Evolutionary conservation across 2,797 vertebrate genomes (phyloP), one percentile per base, ranked within the genome.

Genomic region (Sebastes matsubarae): DNA sequence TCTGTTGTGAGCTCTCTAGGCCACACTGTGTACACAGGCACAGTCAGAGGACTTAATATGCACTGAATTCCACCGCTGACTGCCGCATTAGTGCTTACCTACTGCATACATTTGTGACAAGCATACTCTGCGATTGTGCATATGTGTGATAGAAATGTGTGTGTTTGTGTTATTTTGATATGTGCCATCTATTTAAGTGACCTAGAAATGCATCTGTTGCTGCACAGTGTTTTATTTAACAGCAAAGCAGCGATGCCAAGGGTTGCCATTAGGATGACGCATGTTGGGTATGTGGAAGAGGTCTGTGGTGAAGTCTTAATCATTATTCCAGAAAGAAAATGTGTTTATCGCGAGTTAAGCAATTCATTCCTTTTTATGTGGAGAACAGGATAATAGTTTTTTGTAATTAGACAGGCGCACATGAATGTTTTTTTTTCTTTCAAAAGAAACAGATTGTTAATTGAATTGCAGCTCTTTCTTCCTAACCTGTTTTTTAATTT

Each of bases 181-280:
- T 65, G 52, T 29, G 55, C 9, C 42, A 38, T 83, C 55, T 67
- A 29, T 84, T 38, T 76, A 60, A 83, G 66, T 66, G 70, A 90
- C 86, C 80, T 73, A 89, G 65, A 89, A 86, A 82, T 80, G 59
- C 75, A 84, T 85, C 61, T 74, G 81, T 83, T 86, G 66, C 70
- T 73, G 27, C 80, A 58, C 38, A 59, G 42, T 42, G 46, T 80
- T 81, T 86, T 81, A 83, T 86, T 86, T 72, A 76, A 82, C 10
- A 16, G 70, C 52, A 70, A 73, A 68, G 46, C 42, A 65, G 61
- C 9, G 3, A 69, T 76, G 80, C 58, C 64, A 86, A 70, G 30
- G 25, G 64, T 77, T 75, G 67, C 69, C 54, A 60, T 79, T 22
- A 71, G 38, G 42, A 78, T 24, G 27, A 60, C 67, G 18, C 36